These are phyloP conservation scores for Gadus chalcogrammus DNA, from an alignment of 2,113 vertebrate species.

Conservation along the genomic window DNA sequence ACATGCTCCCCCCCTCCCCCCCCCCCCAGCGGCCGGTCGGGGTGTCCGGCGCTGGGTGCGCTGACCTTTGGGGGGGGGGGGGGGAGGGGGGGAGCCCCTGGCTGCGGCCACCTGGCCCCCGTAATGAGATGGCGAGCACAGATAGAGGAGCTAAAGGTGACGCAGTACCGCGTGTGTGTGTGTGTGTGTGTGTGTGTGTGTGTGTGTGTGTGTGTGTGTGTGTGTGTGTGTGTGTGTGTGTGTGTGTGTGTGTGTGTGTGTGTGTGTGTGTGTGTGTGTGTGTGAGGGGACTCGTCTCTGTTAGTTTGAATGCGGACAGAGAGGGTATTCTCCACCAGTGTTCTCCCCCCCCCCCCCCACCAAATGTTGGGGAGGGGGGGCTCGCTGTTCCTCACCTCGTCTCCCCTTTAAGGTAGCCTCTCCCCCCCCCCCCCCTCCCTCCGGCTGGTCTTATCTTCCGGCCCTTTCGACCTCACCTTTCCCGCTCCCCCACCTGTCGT, in stretches of 20 bases:
- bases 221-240: conserved; percentile 17
- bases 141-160: conserved; percentile 72
- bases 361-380: not conserved
- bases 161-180: conserved; percentile 41
- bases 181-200: conserved; percentile 17
- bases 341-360: too few relatives aligned
- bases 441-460: not conserved
- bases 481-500: conserved; percentile 30
- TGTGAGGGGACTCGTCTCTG: not conserved
- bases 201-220: conserved; percentile 7
- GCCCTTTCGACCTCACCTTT: not conserved
- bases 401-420: conserved; percentile 49
- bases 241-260: conserved; percentile 15
- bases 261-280: conserved; percentile 3
- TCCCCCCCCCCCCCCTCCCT: conserved; percentile 20
- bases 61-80: conserved; percentile 61
- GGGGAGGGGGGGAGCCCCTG: conserved; percentile 53
- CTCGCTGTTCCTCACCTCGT: conserved; percentile 36
- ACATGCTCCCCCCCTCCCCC: not conserved
- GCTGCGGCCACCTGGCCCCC: conserved; percentile 67
- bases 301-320: not conserved
- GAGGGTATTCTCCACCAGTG: not conserved
- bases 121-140: conserved; percentile 71
- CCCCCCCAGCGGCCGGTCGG: not conserved
- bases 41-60: conserved; percentile 35